Evolutionary conservation across 2,113 vertebrate genomes (phyloP).

Genomic region (Cricetomys ansorgei): DNA sequence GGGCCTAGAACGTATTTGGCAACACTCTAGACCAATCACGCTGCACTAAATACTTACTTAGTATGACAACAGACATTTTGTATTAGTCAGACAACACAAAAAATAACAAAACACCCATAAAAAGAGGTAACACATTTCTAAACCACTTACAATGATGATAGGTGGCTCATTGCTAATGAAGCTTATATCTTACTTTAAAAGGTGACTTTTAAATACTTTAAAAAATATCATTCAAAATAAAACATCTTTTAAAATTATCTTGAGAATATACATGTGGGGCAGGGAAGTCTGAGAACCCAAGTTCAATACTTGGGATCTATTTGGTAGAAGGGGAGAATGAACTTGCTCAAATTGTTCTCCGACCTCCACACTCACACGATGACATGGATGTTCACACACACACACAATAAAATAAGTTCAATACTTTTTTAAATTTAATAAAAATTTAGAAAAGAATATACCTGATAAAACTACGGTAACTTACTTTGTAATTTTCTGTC

Average conservation of each 20-base stretch:
- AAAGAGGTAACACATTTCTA: neutral
- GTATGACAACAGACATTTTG: neutral
- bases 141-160: neutral
- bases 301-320: neutral
- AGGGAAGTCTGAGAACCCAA: neutral
- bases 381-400: neutral
- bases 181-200: constrained; percentile 2
- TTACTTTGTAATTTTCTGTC: constrained; percentile 34
- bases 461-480: neutral
- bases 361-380: neutral
- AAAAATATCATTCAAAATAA: constrained; percentile 26
- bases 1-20: neutral
- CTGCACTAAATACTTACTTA: neutral
- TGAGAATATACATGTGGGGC: neutral
- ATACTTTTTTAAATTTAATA: neutral
- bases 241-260: constrained; percentile 26
- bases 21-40: constrained; percentile 28
- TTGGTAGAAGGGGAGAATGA: neutral
- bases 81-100: constrained; percentile 21
- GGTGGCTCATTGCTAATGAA: neutral
- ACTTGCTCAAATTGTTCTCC: neutral
- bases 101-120: neutral
- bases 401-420: neutral
- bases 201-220: neutral
- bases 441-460: neutral